Percentiles rank a stretch among this genome's conserved stretches.
Evolutionary conservation across 1,140 invertebrate species (phyloP).

Genomic region (Lerema accius): DNA sequence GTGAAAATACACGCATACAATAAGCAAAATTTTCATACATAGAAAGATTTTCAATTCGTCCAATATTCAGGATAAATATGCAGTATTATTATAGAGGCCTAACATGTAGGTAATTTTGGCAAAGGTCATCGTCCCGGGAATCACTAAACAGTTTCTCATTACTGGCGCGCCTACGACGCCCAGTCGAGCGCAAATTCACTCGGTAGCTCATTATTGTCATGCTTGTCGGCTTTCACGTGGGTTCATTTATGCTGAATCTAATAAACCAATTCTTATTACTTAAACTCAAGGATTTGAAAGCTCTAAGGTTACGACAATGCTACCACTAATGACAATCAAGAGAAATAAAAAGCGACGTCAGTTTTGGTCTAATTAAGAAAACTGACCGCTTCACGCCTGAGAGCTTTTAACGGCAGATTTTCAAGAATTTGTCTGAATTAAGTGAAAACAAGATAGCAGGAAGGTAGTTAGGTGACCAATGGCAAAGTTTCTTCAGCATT

Average conservation of each 20-base stretch:
- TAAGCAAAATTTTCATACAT: no score
- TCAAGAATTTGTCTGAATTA: no score
- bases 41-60: background rate
- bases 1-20: no score
- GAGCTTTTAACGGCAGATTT: no score
- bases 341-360: no score
- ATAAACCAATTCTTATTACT: constrained; percentile 8
- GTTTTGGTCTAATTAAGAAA: no score
- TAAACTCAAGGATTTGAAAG: background rate
- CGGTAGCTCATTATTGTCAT: constrained; percentile 16
- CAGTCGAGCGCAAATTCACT: constrained; percentile 21
- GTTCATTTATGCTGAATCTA: background rate
- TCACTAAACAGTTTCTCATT: constrained; percentile 21
- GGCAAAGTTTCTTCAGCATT: no score
- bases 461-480: no score
- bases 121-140: constrained; percentile 8
- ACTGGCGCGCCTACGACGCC: constrained; percentile 15
- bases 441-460: no score
- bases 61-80: background rate
- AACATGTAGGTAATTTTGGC: constrained; percentile 1
- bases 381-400: no score
- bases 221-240: constrained; percentile 14
- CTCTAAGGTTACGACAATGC: no score
- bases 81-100: background rate
- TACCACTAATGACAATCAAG: no score